Evolutionary conservation across 2,888 invertebrate species (phyloP), one percentile per base, ranked within the genome.

Genomic region (Agrotis ipsilon): DNA sequence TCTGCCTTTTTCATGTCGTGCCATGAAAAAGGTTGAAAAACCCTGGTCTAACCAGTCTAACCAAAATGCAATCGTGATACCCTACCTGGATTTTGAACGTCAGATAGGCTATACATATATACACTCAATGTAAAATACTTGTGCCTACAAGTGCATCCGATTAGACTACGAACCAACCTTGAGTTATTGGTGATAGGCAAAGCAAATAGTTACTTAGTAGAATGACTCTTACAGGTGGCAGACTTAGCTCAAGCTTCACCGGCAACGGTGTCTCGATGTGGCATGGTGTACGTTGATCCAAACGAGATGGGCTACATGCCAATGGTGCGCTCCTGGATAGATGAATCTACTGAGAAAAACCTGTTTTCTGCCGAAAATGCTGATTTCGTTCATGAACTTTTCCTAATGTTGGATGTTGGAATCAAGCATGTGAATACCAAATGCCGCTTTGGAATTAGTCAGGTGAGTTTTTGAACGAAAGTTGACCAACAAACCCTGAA

Each of bases 221-320:
- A 19, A 46, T 13, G 16, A 3, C 14, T 39, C n/a, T 63, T 63
- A 18, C 54, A 96, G 96, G 97, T 97, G 13, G 97, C 98, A 87
- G 98, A 99, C 92, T 94, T 99, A 66, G 97, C 98, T 0, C 98
- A 98, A 90, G 99, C 99, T 0, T 98, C 99, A 0, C 99, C 99
- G 0, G 99, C 99, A 1, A 99, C 99, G 0, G 99, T 99, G 6
- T 97, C 97, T 0, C 97, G 97, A 27, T 97, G 97, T 83, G 98
- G 98, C 61, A 99, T 99, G 98, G 98, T 99, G 2, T 99, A 98
- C 91, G 97, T 99, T 13, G 99, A 99, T 91, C 97, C 98, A 0
- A 97, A 97, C 3, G 98, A 98, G 87, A 94, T 99, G 60, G 97
- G 98, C 62, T 98, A 98, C 97, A 89, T 98, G 84, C 98, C 99